Evolutionary conservation across 2,888 invertebrate genomes (phyloP).

Genomic region (Lasioglossum oenotherae): DNA sequence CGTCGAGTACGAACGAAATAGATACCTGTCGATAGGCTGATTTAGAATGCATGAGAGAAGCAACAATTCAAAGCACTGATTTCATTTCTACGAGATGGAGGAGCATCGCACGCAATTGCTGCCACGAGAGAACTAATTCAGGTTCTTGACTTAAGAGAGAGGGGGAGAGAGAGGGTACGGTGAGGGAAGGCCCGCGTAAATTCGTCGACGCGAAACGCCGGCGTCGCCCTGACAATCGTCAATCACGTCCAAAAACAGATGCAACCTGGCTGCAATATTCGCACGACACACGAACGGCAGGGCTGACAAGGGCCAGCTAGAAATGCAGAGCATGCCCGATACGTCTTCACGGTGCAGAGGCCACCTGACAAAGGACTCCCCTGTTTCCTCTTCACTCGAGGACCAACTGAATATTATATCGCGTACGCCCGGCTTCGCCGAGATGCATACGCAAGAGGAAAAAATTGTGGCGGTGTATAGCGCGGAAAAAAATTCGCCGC

Average conservation of each 20-base stretch:
- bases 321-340: constrained; percentile 70
- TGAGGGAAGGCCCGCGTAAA: constrained; percentile 55
- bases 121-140: constrained; percentile 57
- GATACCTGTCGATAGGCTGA: not conserved
- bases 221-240: constrained; percentile 68
- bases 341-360: constrained; percentile 70
- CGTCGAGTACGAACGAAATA: not conserved
- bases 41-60: constrained; percentile 3
- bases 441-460: constrained; percentile 1
- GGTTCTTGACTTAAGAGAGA: constrained; percentile 45
- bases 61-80: constrained; percentile 23
- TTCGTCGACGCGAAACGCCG: constrained; percentile 56
- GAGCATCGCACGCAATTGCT: not conserved
- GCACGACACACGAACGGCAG: constrained; percentile 56
- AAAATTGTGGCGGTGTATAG: not conserved
- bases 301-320: constrained; percentile 61
- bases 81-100: not conserved
- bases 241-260: constrained; percentile 74
- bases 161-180: not conserved
- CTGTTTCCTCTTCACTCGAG: constrained; percentile 41
- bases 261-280: constrained; percentile 61
- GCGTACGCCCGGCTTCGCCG: not conserved
- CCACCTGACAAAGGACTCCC: constrained; percentile 67
- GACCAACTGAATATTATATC: constrained; percentile 33
- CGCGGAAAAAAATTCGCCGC: not conserved